Conservation (phyloP, 2,113 vertebrate species). For the Mystacornis crossleyi region DNA sequence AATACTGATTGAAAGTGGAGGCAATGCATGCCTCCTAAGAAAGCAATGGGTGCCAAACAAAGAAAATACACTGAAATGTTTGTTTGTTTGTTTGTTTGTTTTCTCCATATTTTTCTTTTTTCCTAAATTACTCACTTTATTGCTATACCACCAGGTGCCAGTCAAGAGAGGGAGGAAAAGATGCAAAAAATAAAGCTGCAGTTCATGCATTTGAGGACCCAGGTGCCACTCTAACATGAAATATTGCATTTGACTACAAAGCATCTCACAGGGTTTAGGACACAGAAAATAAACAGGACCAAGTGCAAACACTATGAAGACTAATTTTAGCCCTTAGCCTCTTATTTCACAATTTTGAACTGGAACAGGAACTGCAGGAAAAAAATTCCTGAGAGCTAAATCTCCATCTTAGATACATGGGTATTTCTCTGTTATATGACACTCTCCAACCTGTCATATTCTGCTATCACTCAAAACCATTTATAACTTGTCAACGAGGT, state of each 20-base stretch:
- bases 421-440: constrained; percentile 5
- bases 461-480: not conserved
- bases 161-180: not conserved
- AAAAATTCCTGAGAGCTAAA: not conserved
- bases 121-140: not conserved
- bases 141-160: not conserved
- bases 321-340: not conserved
- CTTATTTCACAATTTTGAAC: not conserved
- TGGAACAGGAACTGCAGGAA: not conserved
- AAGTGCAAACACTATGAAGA: not conserved
- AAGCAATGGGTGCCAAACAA: not conserved
- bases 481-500: constrained; percentile 35
- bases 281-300: not conserved
- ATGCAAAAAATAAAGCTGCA: not conserved
- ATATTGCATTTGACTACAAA: not conserved
- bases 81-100: not conserved
- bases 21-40: not conserved
- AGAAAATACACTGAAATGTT: not conserved
- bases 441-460: constrained; percentile 16
- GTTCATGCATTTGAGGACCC: not conserved
- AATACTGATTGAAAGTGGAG: not conserved
- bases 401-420: not conserved
- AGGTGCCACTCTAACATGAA: not conserved
- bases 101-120: not conserved
- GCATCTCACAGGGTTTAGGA: not conserved